Conservation (phyloP, 2,888 invertebrate genomes). For the Cryptus armator region DNA sequence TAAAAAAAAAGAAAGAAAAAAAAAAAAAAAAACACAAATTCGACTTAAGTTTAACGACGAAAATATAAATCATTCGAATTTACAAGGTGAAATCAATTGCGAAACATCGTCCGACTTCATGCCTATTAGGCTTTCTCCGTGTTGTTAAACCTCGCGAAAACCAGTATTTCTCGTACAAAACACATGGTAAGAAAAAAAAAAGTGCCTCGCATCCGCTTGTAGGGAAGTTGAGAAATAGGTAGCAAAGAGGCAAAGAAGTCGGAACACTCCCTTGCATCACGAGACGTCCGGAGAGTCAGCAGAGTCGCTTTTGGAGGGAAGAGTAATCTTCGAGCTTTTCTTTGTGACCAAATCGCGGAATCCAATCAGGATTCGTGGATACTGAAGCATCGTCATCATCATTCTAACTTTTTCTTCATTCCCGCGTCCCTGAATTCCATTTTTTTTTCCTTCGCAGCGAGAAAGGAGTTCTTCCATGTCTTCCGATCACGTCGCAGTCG, state of each 20-base stretch:
- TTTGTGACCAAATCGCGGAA: slow-evolving; percentile 65
- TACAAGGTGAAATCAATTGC: neutral
- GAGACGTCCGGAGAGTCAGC: slow-evolving; percentile 6
- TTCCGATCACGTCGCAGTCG: slow-evolving; percentile 54
- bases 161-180: slow-evolving; percentile 42
- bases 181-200: slow-evolving; percentile 48
- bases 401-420: slow-evolving; percentile 70
- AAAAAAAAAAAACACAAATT: too few species aligned
- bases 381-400: slow-evolving; percentile 40
- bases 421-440: slow-evolving; percentile 47
- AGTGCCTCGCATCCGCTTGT: slow-evolving; percentile 20
- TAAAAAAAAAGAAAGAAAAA: too few species aligned
- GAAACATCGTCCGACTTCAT: slow-evolving; percentile 27
- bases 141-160: slow-evolving; percentile 40
- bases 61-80: neutral
- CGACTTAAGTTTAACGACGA: neutral
- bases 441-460: slow-evolving; percentile 39
- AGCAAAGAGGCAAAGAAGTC: neutral
- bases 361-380: slow-evolving; percentile 57
- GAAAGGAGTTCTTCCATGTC: slow-evolving; percentile 56
- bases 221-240: slow-evolving; percentile 27
- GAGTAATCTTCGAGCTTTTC: slow-evolving; percentile 38
- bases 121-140: slow-evolving; percentile 42
- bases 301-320: neutral
- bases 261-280: slow-evolving; percentile 35